These are phyloP conservation scores for Bombus fervidus DNA, from an alignment of 1,140 invertebrate genomes.

Conservation along the genomic window DNA sequence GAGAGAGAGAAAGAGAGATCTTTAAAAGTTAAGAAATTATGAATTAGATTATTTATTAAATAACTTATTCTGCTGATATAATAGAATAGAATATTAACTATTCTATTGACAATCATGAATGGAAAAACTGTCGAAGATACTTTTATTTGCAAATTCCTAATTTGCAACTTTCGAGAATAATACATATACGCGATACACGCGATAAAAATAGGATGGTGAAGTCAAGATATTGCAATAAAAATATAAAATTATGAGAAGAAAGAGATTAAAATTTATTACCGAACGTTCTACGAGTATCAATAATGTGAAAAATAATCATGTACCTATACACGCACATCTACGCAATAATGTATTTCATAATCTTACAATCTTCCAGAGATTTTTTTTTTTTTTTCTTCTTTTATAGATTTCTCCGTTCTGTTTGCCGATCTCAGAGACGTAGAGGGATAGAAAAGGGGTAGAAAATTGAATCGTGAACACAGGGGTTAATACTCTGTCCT, in stretches of 20 bases:
- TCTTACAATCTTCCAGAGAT: background rate
- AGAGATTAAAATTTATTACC: background rate
- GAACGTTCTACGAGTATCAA: background rate
- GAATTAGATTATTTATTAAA: background rate
- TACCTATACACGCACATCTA: no score
- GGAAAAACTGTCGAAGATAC: no score
- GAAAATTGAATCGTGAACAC: conserved; percentile 34
- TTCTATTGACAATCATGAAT: no score
- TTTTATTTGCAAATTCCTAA: no score
- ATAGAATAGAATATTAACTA: background rate
- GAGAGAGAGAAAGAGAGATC: background rate
- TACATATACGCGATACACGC: no score
- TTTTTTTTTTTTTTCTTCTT: background rate
- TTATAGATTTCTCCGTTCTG: background rate
- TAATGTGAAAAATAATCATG: no score
- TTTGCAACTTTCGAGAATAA: no score
- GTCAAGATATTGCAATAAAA: no score
- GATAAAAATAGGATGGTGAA: no score
- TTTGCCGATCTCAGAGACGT: background rate
- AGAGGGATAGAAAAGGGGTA: background rate
- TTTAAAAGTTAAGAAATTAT: background rate
- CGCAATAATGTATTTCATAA: background rate
- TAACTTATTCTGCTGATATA: no score
- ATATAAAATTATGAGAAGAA: background rate
- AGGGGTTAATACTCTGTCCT: conserved; percentile 23